These are phyloP conservation scores for Dendrolimus punctatus DNA, from an alignment of 1,140 invertebrate species.

Conservation along the genomic window DNA sequence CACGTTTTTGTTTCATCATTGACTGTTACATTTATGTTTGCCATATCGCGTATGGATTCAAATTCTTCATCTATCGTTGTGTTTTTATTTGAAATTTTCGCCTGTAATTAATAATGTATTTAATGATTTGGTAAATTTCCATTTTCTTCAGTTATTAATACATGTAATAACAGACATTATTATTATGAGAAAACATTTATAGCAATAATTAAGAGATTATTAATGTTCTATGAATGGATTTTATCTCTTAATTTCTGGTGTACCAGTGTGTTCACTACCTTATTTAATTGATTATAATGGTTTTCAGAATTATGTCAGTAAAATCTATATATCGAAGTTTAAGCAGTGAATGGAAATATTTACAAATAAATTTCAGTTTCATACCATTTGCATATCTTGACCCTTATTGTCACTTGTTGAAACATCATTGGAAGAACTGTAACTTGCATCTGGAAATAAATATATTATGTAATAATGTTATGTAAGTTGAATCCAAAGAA, in stretches of 20 bases:
- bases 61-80: constrained; percentile 85
- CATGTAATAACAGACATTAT: no score
- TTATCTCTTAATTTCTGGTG: no score
- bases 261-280: no score
- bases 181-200: no score
- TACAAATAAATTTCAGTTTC: constrained; percentile 1
- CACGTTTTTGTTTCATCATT: constrained; percentile 81
- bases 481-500: not conserved
- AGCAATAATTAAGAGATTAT: no score
- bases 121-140: not conserved
- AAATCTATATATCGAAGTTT: no score
- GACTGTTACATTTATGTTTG: constrained; percentile 89
- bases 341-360: no score
- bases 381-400: constrained; percentile 61
- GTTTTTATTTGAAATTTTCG: constrained; percentile 40
- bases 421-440: constrained; percentile 49
- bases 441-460: constrained; percentile 46
- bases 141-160: no score
- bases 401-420: constrained; percentile 51
- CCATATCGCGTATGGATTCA: constrained; percentile 82
- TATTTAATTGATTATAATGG: no score
- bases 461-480: constrained; percentile 1
- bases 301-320: no score
- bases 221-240: no score
- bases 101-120: constrained; percentile 29